Evolutionary conservation across 2,888 invertebrate genomes (phyloP), one percentile per base, ranked within the genome.

Genomic region (Coenonympha glycerion): DNA sequence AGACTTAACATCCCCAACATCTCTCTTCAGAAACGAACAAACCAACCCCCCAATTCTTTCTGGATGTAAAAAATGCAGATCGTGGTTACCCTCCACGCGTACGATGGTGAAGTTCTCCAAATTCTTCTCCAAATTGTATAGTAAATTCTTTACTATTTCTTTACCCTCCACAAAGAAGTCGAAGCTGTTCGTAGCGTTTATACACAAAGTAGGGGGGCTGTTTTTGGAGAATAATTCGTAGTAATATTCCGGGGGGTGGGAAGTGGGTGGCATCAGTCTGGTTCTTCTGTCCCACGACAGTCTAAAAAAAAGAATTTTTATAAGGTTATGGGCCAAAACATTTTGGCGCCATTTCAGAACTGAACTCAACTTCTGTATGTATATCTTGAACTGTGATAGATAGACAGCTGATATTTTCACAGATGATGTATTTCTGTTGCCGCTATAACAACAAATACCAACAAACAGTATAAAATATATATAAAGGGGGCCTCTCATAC

Each of bases 11-110:
- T 47, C 28, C 28, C 28, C 30, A 13, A 61, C 56, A 36, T 64
- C 60, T 18, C 52, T 62, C 1, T 61, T 47, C 28, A 90, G 62
- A 76, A 88, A 89, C 16, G 62, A 54, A 1, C 49, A 49, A 2
- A 90, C 54, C 26, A 69, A 54, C 0, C 65, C 59, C 0, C 81
- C 80, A 3, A 91, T 73, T 6, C 69, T 64, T 53, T 90, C 88
- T 0, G 92, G 91, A 57, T 86, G 64, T 5, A 87, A 89, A 33
- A 89, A 86, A 65, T 92, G 92, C 0, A 91, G 88, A 60, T 92
- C 91, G 56, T 92, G 92, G 30, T 80, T 76, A 0, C 91, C 92
- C 0, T 81, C 70, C 0, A 91, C 86, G 1, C 47, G 53, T 0
- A 71, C 37, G 2, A 71, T 24, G 1, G 53, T 54, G 9, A 62